phyloP scores from a whole-genome alignment of 2,888 invertebrate genomes.

The Heterodera filipjevi region DNA sequence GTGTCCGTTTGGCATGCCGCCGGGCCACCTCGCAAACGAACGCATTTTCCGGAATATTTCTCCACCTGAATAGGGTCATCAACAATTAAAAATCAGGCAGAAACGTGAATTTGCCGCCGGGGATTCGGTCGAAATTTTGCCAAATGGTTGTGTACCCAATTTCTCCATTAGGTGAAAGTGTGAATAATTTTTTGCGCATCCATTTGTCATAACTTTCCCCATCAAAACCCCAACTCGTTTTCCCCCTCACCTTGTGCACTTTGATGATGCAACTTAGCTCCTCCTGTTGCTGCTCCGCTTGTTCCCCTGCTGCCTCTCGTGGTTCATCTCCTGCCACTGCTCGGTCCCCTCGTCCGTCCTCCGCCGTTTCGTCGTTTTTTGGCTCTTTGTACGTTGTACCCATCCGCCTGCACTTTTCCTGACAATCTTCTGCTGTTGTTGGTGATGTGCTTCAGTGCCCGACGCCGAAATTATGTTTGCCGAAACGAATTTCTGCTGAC shows the following conservation, averaged over 20 bases:
- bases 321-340: neutral
- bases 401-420: conserved; percentile 14
- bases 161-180: neutral
- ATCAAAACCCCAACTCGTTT: neutral
- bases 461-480: neutral
- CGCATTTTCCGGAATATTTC: conserved; percentile 33
- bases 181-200: neutral
- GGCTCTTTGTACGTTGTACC: conserved; percentile 29
- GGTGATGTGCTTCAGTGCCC: neutral
- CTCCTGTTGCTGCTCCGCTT: neutral
- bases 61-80: conserved; percentile 29
- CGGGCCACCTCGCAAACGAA: conserved; percentile 35
- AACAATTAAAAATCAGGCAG: neutral
- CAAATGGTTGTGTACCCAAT: neutral
- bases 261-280: conserved; percentile 23
- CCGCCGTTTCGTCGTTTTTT: neutral
- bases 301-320: neutral
- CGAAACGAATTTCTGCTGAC: neutral
- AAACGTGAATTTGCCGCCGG: neutral
- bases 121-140: neutral
- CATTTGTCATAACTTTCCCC: no score
- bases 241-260: conserved; percentile 22
- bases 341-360: neutral
- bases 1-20: conserved; percentile 37
- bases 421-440: neutral